A percentile compares a stretch with the other conserved stretches of the same genome.
These are phyloP conservation scores for Rhinopithecus roxellana DNA, from an alignment of 2,113 vertebrate species.

Conservation along the genomic window DNA sequence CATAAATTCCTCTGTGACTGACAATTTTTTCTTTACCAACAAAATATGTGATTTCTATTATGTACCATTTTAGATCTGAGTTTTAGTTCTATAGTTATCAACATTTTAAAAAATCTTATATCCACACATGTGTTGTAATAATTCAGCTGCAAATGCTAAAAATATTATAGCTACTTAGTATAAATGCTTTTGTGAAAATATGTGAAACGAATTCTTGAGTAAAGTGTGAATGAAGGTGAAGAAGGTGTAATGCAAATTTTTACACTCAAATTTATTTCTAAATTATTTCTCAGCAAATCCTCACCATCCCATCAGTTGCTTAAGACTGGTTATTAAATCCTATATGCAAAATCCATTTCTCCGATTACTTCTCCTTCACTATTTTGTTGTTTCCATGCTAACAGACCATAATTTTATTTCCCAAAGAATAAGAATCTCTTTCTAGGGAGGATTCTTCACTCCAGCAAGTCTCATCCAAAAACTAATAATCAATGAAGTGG, in stretches of 20 bases:
- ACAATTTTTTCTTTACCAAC: background rate
- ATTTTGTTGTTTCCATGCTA: background rate
- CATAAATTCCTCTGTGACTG: background rate
- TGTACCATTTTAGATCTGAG: background rate
- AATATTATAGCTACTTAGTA: background rate
- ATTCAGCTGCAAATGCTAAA: background rate
- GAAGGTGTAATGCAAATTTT: background rate
- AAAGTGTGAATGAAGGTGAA: background rate
- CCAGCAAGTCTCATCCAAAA: slow-evolving; percentile 47
- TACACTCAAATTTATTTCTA: background rate
- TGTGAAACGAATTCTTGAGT: background rate
- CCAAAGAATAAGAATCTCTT: slow-evolving; percentile 37
- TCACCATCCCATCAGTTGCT: background rate
- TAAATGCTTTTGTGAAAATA: background rate
- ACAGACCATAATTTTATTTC: background rate
- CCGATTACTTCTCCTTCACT: background rate
- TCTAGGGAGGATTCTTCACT: background rate
- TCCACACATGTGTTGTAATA: background rate
- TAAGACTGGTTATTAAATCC: background rate
- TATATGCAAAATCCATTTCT: slow-evolving; percentile 26
- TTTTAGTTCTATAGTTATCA: background rate
- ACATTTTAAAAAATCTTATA: background rate
- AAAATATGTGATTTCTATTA: background rate
- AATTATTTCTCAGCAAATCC: background rate
- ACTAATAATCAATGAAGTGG: slow-evolving; percentile 61